Base-by-base conservation (phyloP, 2,113 vertebrate genomes). In the Pollimyrus isidori region DNA sequence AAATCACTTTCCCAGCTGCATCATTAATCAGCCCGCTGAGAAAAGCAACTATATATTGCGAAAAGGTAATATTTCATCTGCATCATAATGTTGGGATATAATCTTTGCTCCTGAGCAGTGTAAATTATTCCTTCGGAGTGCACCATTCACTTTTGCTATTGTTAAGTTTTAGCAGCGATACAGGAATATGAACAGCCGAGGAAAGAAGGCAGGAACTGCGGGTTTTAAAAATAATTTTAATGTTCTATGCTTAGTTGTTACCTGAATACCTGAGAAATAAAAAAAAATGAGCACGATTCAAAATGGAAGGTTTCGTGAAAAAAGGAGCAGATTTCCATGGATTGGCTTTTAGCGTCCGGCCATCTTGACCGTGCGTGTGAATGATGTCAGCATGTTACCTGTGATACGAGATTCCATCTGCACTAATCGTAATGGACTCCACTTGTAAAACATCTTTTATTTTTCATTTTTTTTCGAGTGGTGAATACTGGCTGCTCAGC, bases 11-110 rank as follows among this genome's bases (percentile, higher is more conserved):
- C 53, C 39, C 49, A 42, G 13, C 50, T 11, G 89, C 39, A n/a
- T 35, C 89, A 85, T 91, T 62, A 89, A 46, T 88, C 90, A 89
- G 58, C 15, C 52, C 17, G 69, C 69, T 50, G 49, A 85, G 10
- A 85, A 49, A 65, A 26, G 42, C 84, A 62, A 62, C 83, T 65
- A 50, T 69, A 87, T 83, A 87, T 46, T 42, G 52, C 50, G 65
- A 87, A 42, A 83, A 73, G 58, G 69, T 69, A 46, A 62, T 89
- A 26, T 89, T 76, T 91, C 90, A 89, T 88, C 62, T 26, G 19
- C 88, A 84, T 87, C 76, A 69, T 91, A 91, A 91, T 88, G 86
- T 86, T 88, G 56, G 86, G 86, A 85, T 89, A 88, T 89, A 62
- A 89, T 89, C 86, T 91, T 42, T 49, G 84, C 90, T 87, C 85